A percentile compares a stretch with the other conserved stretches of the same genome.
Conservation (phyloP, 2,113 vertebrate species). For the Polypterus senegalus region DNA sequence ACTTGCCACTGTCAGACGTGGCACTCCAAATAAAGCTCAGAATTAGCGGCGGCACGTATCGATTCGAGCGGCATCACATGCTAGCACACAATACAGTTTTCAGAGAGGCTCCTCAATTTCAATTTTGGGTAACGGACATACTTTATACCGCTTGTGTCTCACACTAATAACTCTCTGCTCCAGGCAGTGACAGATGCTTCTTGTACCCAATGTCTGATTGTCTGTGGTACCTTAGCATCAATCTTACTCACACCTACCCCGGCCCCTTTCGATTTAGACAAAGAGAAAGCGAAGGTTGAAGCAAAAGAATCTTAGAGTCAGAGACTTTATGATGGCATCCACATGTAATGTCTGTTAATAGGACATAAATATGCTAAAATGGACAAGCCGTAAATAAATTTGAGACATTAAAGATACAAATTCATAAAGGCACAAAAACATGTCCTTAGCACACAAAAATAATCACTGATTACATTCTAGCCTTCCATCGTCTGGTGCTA, state of each 20-base stretch:
- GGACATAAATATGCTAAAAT: no score
- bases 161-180: slow-evolving; percentile 28
- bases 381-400: no score
- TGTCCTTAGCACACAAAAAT: no score
- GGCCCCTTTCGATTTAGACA: slow-evolving; percentile 13
- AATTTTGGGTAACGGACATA: slow-evolving; percentile 32
- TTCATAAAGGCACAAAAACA: no score
- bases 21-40: slow-evolving; percentile 18
- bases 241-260: slow-evolving; percentile 23
- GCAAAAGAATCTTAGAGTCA: no score
- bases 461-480: no score
- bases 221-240: slow-evolving; percentile 26
- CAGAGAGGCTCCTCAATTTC: slow-evolving; percentile 29
- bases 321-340: no score
- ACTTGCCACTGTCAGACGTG: slow-evolving; percentile 17
- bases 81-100: slow-evolving; percentile 31
- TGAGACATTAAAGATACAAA: no score
- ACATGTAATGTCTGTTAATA: no score
- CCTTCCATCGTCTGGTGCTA: no score
- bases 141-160: slow-evolving; percentile 32
- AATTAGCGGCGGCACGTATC: slow-evolving; percentile 26
- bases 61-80: slow-evolving; percentile 29
- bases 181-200: slow-evolving; percentile 30
- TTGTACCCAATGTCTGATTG: slow-evolving; percentile 27
- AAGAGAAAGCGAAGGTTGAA: neutral